phyloP scores from a whole-genome alignment of 2,797 vertebrate genomes.

The Artibeus jamaicensis region DNA sequence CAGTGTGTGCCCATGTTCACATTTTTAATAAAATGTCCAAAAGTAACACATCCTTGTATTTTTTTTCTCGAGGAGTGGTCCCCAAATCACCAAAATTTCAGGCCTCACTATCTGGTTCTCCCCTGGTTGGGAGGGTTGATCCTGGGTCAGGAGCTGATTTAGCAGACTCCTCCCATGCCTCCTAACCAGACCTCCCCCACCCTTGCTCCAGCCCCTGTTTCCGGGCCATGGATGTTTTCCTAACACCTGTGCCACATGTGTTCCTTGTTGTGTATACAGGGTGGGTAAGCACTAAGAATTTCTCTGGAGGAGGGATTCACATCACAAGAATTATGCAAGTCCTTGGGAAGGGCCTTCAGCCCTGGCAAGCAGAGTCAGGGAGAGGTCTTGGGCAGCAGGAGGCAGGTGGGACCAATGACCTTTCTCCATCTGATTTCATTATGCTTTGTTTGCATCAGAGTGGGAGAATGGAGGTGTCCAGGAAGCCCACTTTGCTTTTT shows the following conservation, averaged over 20 bases:
- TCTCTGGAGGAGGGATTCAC: accelerated
- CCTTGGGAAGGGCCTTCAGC: not conserved
- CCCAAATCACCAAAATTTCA: not conserved
- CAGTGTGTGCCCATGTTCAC: accelerated
- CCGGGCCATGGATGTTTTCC: accelerated
- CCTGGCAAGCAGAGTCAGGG: not conserved
- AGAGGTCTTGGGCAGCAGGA: accelerated
- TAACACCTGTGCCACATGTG: accelerated
- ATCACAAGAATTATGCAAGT: accelerated
- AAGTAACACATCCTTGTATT: not conserved
- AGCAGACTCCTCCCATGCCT: accelerated
- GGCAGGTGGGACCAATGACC: accelerated
- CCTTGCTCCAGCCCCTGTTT: too few species aligned
- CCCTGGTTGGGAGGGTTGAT: not conserved
- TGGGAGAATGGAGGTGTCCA: not conserved
- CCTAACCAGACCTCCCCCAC: too few species aligned
- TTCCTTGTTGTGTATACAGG: accelerated
- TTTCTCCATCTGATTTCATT: not conserved
- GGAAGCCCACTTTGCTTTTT: too few species aligned
- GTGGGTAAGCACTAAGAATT: accelerated
- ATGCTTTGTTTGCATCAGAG: not conserved
- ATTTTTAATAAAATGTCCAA: not conserved
- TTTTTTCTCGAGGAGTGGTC: not conserved
- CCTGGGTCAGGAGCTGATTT: not conserved
- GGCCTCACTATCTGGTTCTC: not conserved